These are phyloP conservation scores for Acanthosoma haemorrhoidale DNA, from an alignment of 2,888 invertebrate species.

Conservation along the genomic window DNA sequence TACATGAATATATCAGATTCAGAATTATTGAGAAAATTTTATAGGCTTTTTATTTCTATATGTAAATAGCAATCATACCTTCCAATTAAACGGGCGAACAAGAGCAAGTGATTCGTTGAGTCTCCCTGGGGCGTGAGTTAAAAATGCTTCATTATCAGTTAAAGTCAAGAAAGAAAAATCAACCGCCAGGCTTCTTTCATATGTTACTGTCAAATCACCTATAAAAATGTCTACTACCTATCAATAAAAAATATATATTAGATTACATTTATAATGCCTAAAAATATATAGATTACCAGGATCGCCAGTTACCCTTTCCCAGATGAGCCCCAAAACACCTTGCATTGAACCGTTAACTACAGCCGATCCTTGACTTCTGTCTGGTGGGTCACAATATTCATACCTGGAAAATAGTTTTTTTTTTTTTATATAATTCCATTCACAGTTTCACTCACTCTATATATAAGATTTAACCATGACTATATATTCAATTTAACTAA, in stretches of 20 bases:
- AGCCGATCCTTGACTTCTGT: constrained; percentile 63
- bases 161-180: constrained; percentile 72
- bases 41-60: not conserved
- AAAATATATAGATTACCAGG: not conserved
- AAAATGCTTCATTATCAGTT: constrained; percentile 70
- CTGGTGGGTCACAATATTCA: constrained; percentile 66
- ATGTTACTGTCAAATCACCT: constrained; percentile 68
- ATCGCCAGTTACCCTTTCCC: constrained; percentile 54
- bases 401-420: constrained; percentile 54
- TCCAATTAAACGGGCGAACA: constrained; percentile 65
- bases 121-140: constrained; percentile 67
- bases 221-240: constrained; percentile 67
- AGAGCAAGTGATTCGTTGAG: constrained; percentile 69
- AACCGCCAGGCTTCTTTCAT: constrained; percentile 64
- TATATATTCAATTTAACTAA: too few species aligned
- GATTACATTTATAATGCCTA: not conserved
- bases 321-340: constrained; percentile 66
- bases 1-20: too few species aligned
- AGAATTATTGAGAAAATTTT: too few species aligned
- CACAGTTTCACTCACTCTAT: too few species aligned
- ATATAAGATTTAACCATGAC: too few species aligned
- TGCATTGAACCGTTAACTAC: constrained; percentile 61
- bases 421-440: too few species aligned
- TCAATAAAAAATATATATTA: not conserved
- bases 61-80: constrained; percentile 51